Evolutionary conservation across 2,113 vertebrate species (phyloP).

Genomic region (Heliornis fulica): DNA sequence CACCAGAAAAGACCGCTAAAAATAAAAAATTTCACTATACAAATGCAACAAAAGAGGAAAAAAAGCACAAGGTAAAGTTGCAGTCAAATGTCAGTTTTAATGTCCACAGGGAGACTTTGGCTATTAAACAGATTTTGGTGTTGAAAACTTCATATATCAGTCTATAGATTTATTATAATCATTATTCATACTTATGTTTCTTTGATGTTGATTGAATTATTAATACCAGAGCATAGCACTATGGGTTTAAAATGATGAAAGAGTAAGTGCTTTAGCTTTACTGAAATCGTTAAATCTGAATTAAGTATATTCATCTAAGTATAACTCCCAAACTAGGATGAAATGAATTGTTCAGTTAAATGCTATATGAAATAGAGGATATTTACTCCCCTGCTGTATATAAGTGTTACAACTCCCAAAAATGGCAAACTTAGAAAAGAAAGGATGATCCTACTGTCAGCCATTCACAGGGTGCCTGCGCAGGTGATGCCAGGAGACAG

Average conservation of each 20-base stretch:
- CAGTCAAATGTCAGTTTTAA: not conserved
- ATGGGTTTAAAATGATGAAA: conserved; percentile 31
- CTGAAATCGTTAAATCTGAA: conserved; percentile 48
- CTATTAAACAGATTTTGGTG: not conserved
- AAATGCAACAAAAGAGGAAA: not conserved
- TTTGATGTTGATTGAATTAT: conserved; percentile 56
- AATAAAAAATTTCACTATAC: not conserved
- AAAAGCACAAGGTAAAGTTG: not conserved
- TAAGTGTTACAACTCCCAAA: not conserved
- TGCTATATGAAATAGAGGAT: not conserved
- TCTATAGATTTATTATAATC: conserved; percentile 33
- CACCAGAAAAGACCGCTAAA: not conserved
- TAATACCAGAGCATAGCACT: not conserved
- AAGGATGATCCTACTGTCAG: not conserved
- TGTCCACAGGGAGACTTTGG: not conserved
- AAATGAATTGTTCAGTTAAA: not conserved
- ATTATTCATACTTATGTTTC: conserved; percentile 20
- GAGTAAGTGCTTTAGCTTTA: conserved; percentile 43
- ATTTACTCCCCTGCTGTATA: not conserved
- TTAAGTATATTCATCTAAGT: conserved; percentile 12
- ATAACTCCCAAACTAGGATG: not conserved
- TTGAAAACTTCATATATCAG: not conserved
- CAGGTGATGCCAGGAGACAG: not conserved
- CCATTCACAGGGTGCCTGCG: not conserved
- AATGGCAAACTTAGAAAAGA: not conserved